These are phyloP conservation scores for Leucoptera coffeella DNA, from an alignment of 2,888 invertebrate species.

Conservation along the genomic window DNA sequence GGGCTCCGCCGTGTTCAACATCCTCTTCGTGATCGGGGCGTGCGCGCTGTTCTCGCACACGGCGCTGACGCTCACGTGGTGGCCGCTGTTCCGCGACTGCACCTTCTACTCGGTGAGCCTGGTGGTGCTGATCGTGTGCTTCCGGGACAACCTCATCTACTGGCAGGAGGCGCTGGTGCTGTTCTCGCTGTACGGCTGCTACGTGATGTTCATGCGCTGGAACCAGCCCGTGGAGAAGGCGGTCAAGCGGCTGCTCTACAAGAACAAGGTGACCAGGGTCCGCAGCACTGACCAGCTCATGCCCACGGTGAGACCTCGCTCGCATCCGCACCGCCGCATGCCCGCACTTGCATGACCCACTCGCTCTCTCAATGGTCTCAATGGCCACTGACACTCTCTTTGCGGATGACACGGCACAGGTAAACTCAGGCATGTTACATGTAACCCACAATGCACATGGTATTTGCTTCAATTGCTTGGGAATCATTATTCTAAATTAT, in stretches of 20 bases:
- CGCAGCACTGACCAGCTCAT: constrained; percentile 94
- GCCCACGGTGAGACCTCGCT: constrained; percentile 80
- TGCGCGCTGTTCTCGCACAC: constrained; percentile 93
- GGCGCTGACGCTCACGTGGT: constrained; percentile 91
- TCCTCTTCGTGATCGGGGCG: constrained; percentile 97
- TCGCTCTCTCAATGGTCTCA: background rate
- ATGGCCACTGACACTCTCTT: too few relatives aligned
- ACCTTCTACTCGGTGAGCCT: constrained; percentile 92
- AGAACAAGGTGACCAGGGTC: constrained; percentile 91
- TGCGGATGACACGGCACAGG: too few relatives aligned
- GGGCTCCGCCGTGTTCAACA: constrained; percentile 97
- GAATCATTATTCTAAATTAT: too few relatives aligned
- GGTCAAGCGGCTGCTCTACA: constrained; percentile 86
- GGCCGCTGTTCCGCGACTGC: constrained; percentile 97
- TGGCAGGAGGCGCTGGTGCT: constrained; percentile 92
- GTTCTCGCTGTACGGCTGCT: constrained; percentile 80
- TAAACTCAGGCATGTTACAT: too few relatives aligned
- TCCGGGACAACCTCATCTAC: constrained; percentile 84
- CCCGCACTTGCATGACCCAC: constrained; percentile 18
- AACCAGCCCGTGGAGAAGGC: constrained; percentile 82
- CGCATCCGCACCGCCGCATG: constrained; percentile 17
- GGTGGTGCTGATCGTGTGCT: constrained; percentile 88
- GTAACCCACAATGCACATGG: too few relatives aligned
- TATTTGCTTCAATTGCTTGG: too few relatives aligned
- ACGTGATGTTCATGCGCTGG: constrained; percentile 96